phyloP scores from a whole-genome alignment of 2,797 vertebrate species.

The Merluccius polli region DNA sequence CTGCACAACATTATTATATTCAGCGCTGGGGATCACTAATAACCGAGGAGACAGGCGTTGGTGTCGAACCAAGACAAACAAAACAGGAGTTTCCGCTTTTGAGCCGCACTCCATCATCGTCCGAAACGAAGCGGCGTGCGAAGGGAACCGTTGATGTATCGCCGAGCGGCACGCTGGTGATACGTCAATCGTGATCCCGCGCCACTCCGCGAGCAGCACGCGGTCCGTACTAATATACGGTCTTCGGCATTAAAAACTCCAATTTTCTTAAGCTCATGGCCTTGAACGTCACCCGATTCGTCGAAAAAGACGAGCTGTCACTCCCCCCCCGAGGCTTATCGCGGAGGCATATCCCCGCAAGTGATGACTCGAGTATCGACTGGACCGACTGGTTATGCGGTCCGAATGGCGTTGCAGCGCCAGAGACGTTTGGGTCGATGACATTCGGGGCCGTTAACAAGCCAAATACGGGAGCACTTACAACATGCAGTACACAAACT shows the following conservation, averaged over 20 bases:
- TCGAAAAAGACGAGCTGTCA: no score
- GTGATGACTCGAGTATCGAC: constrained; percentile 24
- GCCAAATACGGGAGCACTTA: constrained; percentile 9
- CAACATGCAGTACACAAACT: constrained; percentile 21
- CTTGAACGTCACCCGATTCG: no score
- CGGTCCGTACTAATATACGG: not conserved
- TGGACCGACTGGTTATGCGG: constrained; percentile 56
- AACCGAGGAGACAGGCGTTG: constrained; percentile 30
- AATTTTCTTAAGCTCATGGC: no score
- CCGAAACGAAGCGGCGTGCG: not conserved
- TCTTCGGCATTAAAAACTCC: not conserved
- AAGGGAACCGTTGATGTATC: constrained; percentile 20
- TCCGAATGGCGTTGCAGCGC: not conserved
- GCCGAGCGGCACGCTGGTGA: constrained; percentile 8
- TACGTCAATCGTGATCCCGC: constrained; percentile 8
- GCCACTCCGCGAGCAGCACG: constrained; percentile 6
- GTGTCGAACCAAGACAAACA: constrained; percentile 52
- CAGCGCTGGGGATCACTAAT: constrained; percentile 6
- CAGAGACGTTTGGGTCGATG: constrained; percentile 4
- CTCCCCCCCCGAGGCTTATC: not conserved
- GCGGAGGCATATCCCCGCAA: not conserved
- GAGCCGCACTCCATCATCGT: constrained; percentile 18
- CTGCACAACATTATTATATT: constrained; percentile 26
- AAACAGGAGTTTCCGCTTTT: constrained; percentile 29
- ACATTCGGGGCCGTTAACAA: not conserved